Percentiles rank a stretch among this genome's conserved stretches.
Evolutionary conservation across 2,113 vertebrate species (phyloP).

Genomic region (Natator depressus): DNA sequence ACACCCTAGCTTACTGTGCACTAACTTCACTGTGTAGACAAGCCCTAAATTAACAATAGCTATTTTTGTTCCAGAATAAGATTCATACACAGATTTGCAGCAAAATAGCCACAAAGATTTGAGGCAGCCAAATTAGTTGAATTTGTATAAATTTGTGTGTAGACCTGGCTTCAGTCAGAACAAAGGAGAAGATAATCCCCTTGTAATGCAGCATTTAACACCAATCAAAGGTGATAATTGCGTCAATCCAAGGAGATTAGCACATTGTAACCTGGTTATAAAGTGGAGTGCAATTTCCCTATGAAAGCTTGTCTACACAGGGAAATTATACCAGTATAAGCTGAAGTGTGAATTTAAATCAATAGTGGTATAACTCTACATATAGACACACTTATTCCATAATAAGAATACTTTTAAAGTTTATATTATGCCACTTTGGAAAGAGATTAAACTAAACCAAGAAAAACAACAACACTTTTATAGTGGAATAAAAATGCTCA

Average conservation of each 20-base stretch:
- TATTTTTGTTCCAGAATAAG: neutral
- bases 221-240: constrained; percentile 73
- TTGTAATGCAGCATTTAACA: constrained; percentile 68
- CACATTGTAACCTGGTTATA: constrained; percentile 69
- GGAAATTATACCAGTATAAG: constrained; percentile 38
- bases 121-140: constrained; percentile 31
- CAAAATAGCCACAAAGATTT: neutral
- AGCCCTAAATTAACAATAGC: neutral
- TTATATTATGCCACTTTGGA: neutral
- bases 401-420: neutral
- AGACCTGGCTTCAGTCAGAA: constrained; percentile 53
- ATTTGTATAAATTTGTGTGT: constrained; percentile 41
- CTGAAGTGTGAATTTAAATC: constrained; percentile 47
- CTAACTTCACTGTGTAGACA: neutral
- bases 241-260: constrained; percentile 63
- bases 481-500: neutral
- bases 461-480: neutral
- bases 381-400: neutral
- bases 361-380: constrained; percentile 22
- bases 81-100: neutral
- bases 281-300: constrained; percentile 63
- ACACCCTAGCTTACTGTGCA: no score
- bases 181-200: constrained; percentile 70
- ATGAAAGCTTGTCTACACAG: constrained; percentile 32
- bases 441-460: neutral